A percentile compares a stretch with the other conserved stretches of the same genome.
These are phyloP conservation scores for Sphenopsis melanotis DNA, from an alignment of 2,797 vertebrate genomes.

Conservation along the genomic window DNA sequence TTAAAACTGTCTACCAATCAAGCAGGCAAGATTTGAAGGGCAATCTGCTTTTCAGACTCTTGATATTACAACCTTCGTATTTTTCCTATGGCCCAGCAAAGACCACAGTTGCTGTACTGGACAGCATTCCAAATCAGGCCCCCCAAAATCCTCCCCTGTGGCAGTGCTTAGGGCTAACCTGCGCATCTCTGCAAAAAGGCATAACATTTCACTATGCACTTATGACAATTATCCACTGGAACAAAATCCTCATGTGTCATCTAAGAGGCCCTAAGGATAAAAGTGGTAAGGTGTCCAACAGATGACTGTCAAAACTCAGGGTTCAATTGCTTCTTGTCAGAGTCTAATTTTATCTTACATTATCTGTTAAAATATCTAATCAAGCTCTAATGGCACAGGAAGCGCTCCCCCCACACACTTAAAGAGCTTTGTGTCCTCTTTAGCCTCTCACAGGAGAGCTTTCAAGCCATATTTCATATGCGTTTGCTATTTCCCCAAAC, in stretches of 20 bases:
- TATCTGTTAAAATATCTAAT: constrained; percentile 59
- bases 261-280: constrained; percentile 2
- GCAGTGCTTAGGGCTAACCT: not conserved
- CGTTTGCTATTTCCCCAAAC: constrained; percentile 41
- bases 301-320: constrained; percentile 42
- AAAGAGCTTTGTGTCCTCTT: constrained; percentile 57
- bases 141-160: not conserved
- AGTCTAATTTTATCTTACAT: constrained; percentile 57
- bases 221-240: constrained; percentile 33
- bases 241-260: constrained; percentile 5
- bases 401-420: constrained; percentile 43
- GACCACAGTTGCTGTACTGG: not conserved
- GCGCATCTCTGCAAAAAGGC: not conserved
- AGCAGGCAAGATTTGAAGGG: not conserved
- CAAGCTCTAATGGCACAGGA: constrained; percentile 53
- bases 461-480: constrained; percentile 52
- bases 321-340: constrained; percentile 48
- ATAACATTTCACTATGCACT: constrained; percentile 21
- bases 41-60: not conserved
- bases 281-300: constrained; percentile 18
- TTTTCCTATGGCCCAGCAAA: not conserved
- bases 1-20: not conserved
- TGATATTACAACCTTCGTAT: not conserved
- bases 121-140: not conserved
- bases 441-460: constrained; percentile 52